phyloP scores from a whole-genome alignment of 2,797 vertebrate species.

The Steatocranus sp. region DNA sequence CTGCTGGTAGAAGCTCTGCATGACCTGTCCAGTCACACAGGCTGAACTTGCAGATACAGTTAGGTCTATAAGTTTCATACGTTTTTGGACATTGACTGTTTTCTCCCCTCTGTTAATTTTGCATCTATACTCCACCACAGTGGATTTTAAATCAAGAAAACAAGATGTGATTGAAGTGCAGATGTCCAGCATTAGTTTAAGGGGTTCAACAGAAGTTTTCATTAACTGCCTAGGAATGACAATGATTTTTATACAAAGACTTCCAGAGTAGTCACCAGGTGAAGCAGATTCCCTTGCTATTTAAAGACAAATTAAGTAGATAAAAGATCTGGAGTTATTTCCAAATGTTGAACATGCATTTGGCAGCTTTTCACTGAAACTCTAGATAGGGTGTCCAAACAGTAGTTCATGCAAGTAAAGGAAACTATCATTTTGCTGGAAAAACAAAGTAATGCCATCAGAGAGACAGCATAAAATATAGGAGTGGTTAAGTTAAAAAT shows the following conservation, averaged over 20 bases:
- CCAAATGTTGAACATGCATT: background rate
- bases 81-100: background rate
- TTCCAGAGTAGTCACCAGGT: background rate
- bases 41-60: background rate
- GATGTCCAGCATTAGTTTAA: background rate
- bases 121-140: background rate
- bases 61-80: background rate
- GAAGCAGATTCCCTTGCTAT: background rate
- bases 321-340: background rate
- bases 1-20: slow-evolving; percentile 50
- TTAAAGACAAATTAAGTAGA: background rate
- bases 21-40: background rate
- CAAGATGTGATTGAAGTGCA: background rate
- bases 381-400: background rate
- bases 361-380: background rate
- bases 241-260: background rate
- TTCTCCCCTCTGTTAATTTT: background rate
- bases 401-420: background rate
- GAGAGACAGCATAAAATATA: background rate
- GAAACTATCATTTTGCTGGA: background rate
- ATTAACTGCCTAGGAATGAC: background rate
- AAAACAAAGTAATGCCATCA: background rate
- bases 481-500: background rate
- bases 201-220: background rate
- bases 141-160: background rate